A percentile compares a stretch with the other conserved stretches of the same genome.
These are phyloP conservation scores for Drosophila algonquin DNA, from an alignment of 2,888 invertebrate genomes.

Conservation along the genomic window DNA sequence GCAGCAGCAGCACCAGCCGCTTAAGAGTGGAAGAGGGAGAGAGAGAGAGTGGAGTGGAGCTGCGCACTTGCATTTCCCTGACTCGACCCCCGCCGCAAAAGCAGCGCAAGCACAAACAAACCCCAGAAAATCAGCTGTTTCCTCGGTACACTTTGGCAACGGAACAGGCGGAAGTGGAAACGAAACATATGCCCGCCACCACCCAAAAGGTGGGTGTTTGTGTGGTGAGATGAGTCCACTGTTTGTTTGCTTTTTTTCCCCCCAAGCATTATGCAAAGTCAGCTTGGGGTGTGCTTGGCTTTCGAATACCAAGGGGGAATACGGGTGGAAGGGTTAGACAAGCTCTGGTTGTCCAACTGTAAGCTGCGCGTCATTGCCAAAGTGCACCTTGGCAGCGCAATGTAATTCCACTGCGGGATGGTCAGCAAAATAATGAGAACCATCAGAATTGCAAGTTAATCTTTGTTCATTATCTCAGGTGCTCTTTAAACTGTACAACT, in stretches of 20 bases:
- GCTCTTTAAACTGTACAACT: no score
- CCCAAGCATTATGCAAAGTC: constrained; percentile 35
- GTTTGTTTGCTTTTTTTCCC: constrained; percentile 26
- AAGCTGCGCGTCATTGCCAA: constrained; percentile 36
- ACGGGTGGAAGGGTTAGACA: background rate
- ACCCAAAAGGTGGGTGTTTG: background rate
- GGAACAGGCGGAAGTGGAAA: constrained; percentile 62
- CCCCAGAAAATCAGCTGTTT: constrained; percentile 57
- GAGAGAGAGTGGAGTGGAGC: constrained; percentile 26
- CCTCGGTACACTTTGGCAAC: constrained; percentile 40
- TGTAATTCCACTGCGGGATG: background rate
- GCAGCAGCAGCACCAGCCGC: constrained; percentile 18
- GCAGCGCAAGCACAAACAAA: constrained; percentile 32
- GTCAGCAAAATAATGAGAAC: no score
- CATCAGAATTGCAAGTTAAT: no score
- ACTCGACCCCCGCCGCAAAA: constrained; percentile 15
- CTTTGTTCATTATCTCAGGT: no score
- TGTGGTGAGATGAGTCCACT: background rate
- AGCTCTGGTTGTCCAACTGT: background rate
- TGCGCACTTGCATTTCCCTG: constrained; percentile 69
- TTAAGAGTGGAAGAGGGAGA: constrained; percentile 21
- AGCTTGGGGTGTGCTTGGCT: constrained; percentile 1
- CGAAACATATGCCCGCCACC: constrained; percentile 19
- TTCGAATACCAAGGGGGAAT: background rate
- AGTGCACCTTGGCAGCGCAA: constrained; percentile 24